A percentile compares a stretch with the other conserved stretches of the same genome.
Evolutionary conservation across 2,888 invertebrate genomes (phyloP).

Genomic region (Xylota sylvarum): DNA sequence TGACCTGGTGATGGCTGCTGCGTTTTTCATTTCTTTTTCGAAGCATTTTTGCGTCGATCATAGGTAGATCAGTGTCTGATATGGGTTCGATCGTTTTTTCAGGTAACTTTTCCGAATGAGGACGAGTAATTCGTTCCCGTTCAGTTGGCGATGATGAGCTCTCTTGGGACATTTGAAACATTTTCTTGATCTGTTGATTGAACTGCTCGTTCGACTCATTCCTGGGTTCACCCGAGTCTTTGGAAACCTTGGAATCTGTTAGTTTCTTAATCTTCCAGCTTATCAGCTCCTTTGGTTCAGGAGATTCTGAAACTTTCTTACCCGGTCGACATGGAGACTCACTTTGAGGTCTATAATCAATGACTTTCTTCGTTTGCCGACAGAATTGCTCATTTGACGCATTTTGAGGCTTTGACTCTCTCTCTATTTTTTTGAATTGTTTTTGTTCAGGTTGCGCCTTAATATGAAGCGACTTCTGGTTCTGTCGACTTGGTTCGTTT

Average conservation of each 20-base stretch:
- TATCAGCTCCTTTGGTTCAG: slow-evolving; percentile 39
- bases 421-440: slow-evolving; percentile 31
- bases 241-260: slow-evolving; percentile 12
- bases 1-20: slow-evolving; percentile 78
- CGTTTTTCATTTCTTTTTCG: slow-evolving; percentile 55
- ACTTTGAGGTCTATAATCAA: not conserved
- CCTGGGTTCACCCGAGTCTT: slow-evolving; percentile 23
- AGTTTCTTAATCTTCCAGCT: slow-evolving; percentile 48
- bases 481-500: slow-evolving; percentile 4
- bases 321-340: not conserved
- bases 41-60: slow-evolving; percentile 66
- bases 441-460: not conserved
- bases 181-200: slow-evolving; percentile 79
- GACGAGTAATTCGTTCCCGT: slow-evolving; percentile 32
- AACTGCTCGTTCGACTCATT: slow-evolving; percentile 79
- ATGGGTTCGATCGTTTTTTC: slow-evolving; percentile 27
- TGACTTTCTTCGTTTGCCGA: slow-evolving; percentile 11
- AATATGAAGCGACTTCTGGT: slow-evolving; percentile 5
- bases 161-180: slow-evolving; percentile 78
- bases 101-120: slow-evolving; percentile 18
- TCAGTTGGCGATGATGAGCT: not conserved
- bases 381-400: slow-evolving; percentile 12
- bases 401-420: slow-evolving; percentile 15
- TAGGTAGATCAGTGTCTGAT: slow-evolving; percentile 70
- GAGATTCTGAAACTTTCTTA: not conserved